Percentiles rank a stretch among this genome's conserved stretches.
These are phyloP conservation scores for Caenorhabditis japonica DNA, from an alignment of 2,888 invertebrate species.

Conservation along the genomic window DNA sequence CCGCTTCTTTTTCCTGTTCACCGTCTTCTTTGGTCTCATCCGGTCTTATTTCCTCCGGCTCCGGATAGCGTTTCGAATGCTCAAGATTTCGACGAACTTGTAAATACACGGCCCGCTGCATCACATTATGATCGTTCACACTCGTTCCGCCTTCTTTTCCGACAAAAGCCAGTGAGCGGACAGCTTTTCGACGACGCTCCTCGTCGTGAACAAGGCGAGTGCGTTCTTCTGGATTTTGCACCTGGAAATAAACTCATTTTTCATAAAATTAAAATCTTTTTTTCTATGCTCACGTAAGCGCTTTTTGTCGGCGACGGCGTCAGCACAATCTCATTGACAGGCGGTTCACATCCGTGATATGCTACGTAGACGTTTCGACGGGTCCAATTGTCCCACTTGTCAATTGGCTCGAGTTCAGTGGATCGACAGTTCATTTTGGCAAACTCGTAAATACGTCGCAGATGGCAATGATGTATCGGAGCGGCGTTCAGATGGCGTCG, in stretches of 20 bases:
- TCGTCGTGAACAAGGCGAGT: conserved; percentile 19
- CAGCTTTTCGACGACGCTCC: conserved; percentile 27
- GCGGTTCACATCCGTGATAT: conserved; percentile 62
- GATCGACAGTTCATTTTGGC: conserved; percentile 62
- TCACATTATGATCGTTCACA: conserved; percentile 43
- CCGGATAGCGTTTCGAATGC: conserved; percentile 7
- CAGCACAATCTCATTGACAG: conserved; percentile 42
- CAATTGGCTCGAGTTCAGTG: conserved; percentile 51
- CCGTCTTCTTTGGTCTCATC: background rate
- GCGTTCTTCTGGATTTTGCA: conserved; percentile 31
- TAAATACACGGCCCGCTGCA: conserved; percentile 39
- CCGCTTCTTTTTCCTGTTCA: background rate
- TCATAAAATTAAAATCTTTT: too few species aligned
- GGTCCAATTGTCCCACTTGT: conserved; percentile 61
- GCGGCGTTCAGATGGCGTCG: conserved; percentile 56
- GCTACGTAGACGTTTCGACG: conserved; percentile 61
- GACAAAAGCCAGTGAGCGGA: conserved; percentile 31
- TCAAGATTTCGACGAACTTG: conserved; percentile 26
- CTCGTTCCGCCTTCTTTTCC: conserved; percentile 48
- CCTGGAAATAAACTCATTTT: too few species aligned
- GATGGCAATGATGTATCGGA: conserved; percentile 62
- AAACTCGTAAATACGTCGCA: conserved; percentile 59
- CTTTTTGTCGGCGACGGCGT: conserved; percentile 49
- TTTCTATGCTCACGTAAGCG: background rate
- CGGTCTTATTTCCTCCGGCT: too few species aligned